Evolutionary conservation across 2,113 vertebrate species (phyloP), one percentile per base, ranked within the genome.

Genomic region (Xiphophorus couchianus): DNA sequence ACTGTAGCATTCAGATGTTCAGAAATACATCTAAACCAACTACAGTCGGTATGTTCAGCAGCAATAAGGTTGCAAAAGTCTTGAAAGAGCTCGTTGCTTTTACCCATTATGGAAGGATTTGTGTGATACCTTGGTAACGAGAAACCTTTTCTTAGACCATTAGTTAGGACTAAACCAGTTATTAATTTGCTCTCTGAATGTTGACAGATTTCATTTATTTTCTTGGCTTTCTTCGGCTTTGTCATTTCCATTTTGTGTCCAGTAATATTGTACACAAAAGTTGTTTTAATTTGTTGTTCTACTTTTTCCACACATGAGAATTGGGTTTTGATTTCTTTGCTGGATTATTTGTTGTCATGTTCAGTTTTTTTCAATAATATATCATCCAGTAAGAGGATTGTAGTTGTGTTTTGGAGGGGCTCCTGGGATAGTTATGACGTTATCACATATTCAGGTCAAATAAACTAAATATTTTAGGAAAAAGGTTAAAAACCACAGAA

Each of bases 381-480:
- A 71, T 90, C 86, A 93, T 89, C 89, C 84, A 87, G 78, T 82
- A 42, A 74, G 85, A 83, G 76, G 68, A 80, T 83, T 39, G 71
- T 71, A 62, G 80, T 70, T 74, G 74, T 71, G 65, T 79, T 37
- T 37, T 37, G 10, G 72, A 70, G 76, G 75, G 81, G 71, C 78
- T 85, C 86, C 81, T 63, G 85, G 74, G 70, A 74, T 70, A 76
- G 69, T 31, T 7, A 35, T 84, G 88, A 88, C 84, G 77, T 82
- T 14, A 66, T 88, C 84, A 84, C 75, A 86, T 77, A 91, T 90
- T 81, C 86, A 86, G 85, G 81, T 88, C 86, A 84, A 74, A 85
- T 76, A 74, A 85, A 78, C 77, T 86, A 83, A 82, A 81, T 63
- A 69, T 39, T 44, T 73, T 64, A 73, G 71, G 80, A 73, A 76